phyloP scores from a whole-genome alignment of 2,113 vertebrate species.

The Heterocephalus glaber region DNA sequence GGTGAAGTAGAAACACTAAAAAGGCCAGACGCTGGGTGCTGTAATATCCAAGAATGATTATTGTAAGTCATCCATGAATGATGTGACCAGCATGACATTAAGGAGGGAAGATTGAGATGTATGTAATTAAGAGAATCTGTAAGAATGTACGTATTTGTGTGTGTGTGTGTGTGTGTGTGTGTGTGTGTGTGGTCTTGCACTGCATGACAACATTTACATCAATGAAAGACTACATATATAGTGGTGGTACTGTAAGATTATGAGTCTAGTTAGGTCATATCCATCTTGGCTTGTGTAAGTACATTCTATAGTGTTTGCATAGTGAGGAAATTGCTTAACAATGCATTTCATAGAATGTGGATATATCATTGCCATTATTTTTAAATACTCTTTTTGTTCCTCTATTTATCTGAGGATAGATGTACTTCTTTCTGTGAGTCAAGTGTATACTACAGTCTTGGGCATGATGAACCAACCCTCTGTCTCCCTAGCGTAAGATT shows the following conservation, averaged over 20 bases:
- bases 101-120: background rate
- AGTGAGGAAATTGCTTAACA: background rate
- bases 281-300: background rate
- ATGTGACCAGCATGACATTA: too few species aligned
- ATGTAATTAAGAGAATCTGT: background rate
- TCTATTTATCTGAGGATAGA: background rate
- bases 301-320: background rate
- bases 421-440: background rate
- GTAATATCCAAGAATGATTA: background rate
- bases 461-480: background rate
- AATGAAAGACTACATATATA: background rate
- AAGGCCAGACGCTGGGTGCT: background rate
- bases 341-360: background rate
- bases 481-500: background rate
- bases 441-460: background rate
- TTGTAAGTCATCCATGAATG: background rate
- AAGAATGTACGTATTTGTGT: accelerated
- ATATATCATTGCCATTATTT: background rate
- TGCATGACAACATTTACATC: background rate
- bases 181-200: background rate
- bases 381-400: background rate
- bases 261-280: background rate
- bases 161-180: background rate
- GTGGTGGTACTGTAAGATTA: background rate
- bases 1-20: background rate